Evolutionary conservation across 2,113 vertebrate species (phyloP).

Genomic region (Pedetes capensis): DNA sequence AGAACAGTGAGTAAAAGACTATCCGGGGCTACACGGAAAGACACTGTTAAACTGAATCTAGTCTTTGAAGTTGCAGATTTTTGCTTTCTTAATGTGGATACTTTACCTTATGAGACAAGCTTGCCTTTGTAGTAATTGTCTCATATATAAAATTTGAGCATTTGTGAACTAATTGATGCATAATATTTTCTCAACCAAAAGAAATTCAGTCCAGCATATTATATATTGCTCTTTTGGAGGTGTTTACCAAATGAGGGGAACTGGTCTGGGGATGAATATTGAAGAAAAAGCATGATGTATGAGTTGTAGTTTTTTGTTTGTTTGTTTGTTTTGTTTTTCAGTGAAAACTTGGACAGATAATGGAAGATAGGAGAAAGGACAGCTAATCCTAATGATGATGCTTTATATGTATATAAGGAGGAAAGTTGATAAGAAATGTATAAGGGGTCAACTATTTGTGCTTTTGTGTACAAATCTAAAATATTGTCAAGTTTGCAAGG

Average conservation of each 20-base stretch:
- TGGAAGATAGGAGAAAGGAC: not conserved
- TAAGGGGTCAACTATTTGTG: not conserved
- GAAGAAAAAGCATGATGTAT: not conserved
- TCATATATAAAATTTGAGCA: not conserved
- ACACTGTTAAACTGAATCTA: not conserved
- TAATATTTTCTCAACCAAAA: not conserved
- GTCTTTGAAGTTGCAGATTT: not conserved
- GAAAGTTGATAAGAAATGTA: not conserved
- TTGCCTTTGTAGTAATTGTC: not conserved
- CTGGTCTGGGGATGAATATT: not conserved
- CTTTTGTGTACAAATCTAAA: not conserved
- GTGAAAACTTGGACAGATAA: not conserved
- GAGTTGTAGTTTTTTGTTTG: not conserved
- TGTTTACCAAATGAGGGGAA: not conserved
- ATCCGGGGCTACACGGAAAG: no score
- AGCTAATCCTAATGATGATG: not conserved
- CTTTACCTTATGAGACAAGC: not conserved
- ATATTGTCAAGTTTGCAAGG: not conserved
- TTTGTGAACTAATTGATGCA: not conserved
- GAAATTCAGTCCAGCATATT: not conserved
- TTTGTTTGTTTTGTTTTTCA: not conserved
- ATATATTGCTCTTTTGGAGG: not conserved
- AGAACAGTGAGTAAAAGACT: no score
- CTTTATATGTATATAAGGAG: not conserved
- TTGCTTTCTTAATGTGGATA: not conserved